Evolutionary conservation across 2,113 vertebrate genomes (phyloP).

Genomic region (Cygnus atratus): DNA sequence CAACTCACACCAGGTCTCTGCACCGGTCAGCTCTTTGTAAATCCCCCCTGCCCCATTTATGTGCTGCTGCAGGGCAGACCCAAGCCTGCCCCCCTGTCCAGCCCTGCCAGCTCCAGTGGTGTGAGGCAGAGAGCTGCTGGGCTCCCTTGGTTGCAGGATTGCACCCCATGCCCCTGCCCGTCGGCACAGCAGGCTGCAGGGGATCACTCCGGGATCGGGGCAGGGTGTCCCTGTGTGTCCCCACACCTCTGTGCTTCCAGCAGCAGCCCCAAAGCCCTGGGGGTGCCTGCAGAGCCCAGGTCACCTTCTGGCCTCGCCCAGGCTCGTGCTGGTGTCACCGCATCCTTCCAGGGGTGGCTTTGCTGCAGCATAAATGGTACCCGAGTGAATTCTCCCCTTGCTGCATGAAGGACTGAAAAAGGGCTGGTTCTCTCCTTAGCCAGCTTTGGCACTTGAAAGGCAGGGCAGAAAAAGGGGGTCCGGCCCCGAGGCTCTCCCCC

Average conservation of each 20-base stretch:
- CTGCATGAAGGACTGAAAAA: neutral
- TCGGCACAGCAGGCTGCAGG: neutral
- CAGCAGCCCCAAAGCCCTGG: neutral
- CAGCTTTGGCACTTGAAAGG: neutral
- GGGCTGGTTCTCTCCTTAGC: neutral
- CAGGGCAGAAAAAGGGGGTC: neutral
- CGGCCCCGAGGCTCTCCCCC: neutral
- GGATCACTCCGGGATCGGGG: neutral
- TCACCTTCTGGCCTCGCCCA: fast-evolving
- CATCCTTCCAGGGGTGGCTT: neutral
- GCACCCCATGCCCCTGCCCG: neutral
- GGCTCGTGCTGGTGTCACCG: neutral
- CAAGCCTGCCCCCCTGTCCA: neutral
- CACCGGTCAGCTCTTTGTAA: neutral
- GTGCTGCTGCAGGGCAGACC: neutral
- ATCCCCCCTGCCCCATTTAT: neutral
- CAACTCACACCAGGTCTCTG: neutral
- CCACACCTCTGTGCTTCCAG: neutral
- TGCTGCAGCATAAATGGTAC: neutral
- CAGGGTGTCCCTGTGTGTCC: neutral
- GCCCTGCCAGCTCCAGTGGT: neutral
- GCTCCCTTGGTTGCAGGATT: neutral
- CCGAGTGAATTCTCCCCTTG: neutral
- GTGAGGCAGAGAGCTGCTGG: fast-evolving
- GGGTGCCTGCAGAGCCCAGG: neutral